phyloP scores from a whole-genome alignment of 2,113 vertebrate species.

The Cygnus buccinator region DNA sequence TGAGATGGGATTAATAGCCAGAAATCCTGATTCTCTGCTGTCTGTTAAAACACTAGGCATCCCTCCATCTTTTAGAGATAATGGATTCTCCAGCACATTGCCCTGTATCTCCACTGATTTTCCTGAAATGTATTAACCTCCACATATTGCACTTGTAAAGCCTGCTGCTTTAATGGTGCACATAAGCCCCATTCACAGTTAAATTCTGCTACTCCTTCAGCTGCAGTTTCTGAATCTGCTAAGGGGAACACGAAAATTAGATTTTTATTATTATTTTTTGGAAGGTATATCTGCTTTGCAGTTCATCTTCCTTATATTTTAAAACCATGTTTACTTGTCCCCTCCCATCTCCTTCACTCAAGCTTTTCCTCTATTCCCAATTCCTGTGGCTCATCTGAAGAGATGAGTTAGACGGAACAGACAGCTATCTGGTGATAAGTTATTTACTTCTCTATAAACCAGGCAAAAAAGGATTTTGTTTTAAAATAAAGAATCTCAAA shows the following conservation, averaged over 20 bases:
- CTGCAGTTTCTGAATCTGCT: background rate
- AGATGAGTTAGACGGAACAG: background rate
- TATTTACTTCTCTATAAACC: background rate
- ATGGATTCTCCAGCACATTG: background rate
- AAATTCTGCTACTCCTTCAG: background rate
- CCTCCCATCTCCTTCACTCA: background rate
- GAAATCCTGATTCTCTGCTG: background rate
- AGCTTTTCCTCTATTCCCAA: background rate
- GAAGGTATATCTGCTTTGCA: background rate
- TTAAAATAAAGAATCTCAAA: background rate
- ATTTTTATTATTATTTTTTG: background rate
- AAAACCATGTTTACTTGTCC: background rate
- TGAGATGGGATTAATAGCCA: background rate
- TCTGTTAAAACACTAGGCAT: background rate
- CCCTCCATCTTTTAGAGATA: background rate
- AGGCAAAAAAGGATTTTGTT: background rate
- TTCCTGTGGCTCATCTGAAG: background rate
- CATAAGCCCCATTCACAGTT: background rate
- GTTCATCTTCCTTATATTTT: background rate
- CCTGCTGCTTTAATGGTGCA: background rate
- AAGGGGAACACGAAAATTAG: background rate
- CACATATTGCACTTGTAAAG: background rate
- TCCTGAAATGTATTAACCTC: background rate
- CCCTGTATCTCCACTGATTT: background rate
- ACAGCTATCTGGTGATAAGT: background rate